phyloP scores from a whole-genome alignment of 2,888 invertebrate genomes.

The Griposia aprilina region DNA sequence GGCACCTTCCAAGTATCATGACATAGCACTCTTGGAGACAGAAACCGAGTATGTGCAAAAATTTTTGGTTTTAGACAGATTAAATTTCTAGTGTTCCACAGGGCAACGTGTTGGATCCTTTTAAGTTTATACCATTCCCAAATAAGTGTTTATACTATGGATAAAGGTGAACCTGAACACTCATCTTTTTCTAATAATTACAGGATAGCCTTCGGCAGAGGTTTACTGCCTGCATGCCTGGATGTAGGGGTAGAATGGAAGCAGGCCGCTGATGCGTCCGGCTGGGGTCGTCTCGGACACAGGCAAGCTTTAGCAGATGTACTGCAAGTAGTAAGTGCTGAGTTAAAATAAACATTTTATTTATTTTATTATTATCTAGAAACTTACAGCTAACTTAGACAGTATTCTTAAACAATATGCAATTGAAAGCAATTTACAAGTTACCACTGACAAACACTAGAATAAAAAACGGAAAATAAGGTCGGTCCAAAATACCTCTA shows the following conservation, averaged over 20 bases:
- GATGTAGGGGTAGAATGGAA: neutral
- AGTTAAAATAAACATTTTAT: neutral
- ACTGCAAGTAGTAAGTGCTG: conserved; percentile 58
- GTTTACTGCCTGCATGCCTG: conserved; percentile 58
- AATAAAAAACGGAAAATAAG: too few species aligned
- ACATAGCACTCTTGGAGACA: conserved; percentile 76
- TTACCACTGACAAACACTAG: too few species aligned
- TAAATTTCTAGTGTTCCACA: neutral
- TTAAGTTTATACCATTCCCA: neutral
- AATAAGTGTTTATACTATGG: neutral
- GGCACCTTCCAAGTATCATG: conserved; percentile 74
- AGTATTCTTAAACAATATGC: too few species aligned
- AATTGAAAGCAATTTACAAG: too few species aligned
- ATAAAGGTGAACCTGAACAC: neutral
- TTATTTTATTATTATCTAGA: too few species aligned
- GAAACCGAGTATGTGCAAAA: conserved; percentile 50
- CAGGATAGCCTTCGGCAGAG: conserved; percentile 56
- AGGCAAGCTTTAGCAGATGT: conserved; percentile 48
- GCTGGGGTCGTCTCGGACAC: conserved; percentile 59
- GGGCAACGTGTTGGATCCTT: neutral
- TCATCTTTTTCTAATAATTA: conserved; percentile 11
- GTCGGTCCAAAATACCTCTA: too few species aligned
- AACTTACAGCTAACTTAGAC: too few species aligned
- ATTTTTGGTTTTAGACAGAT: neutral
- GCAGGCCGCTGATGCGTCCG: conserved; percentile 36